Evolutionary conservation across 2,113 vertebrate genomes (phyloP).

Genomic region (Chunga burmeisteri): DNA sequence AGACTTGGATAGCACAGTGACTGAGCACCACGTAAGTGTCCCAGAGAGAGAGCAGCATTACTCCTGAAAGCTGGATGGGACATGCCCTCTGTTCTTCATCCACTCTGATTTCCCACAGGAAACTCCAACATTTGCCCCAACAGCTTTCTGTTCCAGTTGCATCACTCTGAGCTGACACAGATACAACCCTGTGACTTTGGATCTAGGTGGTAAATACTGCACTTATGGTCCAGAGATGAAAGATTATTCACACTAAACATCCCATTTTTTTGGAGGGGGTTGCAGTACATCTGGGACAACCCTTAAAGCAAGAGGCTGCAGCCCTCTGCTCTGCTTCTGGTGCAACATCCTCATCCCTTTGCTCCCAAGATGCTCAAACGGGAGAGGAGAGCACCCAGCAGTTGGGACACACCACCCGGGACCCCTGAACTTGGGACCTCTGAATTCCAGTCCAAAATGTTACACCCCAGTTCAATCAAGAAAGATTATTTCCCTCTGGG

Average conservation of each 20-base stretch:
- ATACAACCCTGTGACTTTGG: background rate
- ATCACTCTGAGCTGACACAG: background rate
- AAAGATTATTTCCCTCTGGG: background rate
- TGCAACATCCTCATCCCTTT: background rate
- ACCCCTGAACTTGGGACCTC: background rate
- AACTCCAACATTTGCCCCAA: background rate
- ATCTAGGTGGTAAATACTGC: background rate
- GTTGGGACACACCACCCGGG: background rate
- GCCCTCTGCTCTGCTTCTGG: background rate
- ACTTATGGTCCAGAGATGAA: background rate
- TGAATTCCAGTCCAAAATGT: background rate
- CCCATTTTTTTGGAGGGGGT: background rate
- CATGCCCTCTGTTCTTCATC: background rate
- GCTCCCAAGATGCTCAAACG: rapidly evolving
- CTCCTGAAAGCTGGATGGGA: background rate
- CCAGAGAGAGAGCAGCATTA: background rate
- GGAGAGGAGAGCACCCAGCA: background rate
- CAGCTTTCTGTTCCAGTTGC: background rate
- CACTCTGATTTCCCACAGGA: background rate
- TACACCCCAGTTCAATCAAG: background rate
- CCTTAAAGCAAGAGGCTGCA: background rate
- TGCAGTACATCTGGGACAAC: background rate
- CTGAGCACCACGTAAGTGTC: background rate
- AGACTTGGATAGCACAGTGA: background rate
- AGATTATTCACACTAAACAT: background rate